phyloP scores from a whole-genome alignment of 2,888 invertebrate species.

The Dromius quadrimaculatus region DNA sequence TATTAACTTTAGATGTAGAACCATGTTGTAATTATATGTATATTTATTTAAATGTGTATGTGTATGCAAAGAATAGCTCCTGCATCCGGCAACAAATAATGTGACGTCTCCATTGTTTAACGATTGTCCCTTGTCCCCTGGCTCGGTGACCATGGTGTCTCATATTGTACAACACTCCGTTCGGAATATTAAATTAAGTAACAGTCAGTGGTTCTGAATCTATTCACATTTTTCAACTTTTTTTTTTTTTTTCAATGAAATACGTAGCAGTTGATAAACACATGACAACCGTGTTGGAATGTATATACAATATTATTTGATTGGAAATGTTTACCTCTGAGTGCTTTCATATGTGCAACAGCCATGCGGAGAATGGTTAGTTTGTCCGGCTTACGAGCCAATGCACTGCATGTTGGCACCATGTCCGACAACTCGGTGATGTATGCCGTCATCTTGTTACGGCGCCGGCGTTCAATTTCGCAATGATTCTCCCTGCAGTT shows the following conservation, averaged over 20 bases:
- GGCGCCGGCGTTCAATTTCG: slow-evolving; percentile 96
- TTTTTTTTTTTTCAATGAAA: too few species aligned
- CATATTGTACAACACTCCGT: not conserved
- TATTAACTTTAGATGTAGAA: slow-evolving; percentile 8
- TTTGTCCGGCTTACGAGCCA: slow-evolving; percentile 99
- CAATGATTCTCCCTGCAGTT: slow-evolving; percentile 96
- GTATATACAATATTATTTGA: not conserved
- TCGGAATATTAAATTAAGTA: slow-evolving; percentile 33
- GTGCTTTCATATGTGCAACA: slow-evolving; percentile 98
- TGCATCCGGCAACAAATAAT: slow-evolving; percentile 53
- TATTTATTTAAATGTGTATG: slow-evolving; percentile 25
- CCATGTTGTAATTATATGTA: not conserved
- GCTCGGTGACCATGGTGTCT: not conserved
- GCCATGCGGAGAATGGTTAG: slow-evolving; percentile 99
- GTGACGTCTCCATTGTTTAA: slow-evolving; percentile 54
- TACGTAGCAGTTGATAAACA: not conserved
- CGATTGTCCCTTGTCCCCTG: slow-evolving; percentile 21
- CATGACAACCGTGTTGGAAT: not conserved
- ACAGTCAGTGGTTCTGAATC: not conserved
- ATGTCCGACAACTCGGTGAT: slow-evolving; percentile 99
- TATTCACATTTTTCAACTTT: too few species aligned
- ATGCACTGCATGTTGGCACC: slow-evolving; percentile 98
- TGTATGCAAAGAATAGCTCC: slow-evolving; percentile 52
- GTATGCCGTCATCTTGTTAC: slow-evolving; percentile 99
- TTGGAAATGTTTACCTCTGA: slow-evolving; percentile 79